Evolutionary conservation across 2,797 vertebrate genomes (phyloP), one percentile per base, ranked within the genome.

Genomic region (Sebastes minor): DNA sequence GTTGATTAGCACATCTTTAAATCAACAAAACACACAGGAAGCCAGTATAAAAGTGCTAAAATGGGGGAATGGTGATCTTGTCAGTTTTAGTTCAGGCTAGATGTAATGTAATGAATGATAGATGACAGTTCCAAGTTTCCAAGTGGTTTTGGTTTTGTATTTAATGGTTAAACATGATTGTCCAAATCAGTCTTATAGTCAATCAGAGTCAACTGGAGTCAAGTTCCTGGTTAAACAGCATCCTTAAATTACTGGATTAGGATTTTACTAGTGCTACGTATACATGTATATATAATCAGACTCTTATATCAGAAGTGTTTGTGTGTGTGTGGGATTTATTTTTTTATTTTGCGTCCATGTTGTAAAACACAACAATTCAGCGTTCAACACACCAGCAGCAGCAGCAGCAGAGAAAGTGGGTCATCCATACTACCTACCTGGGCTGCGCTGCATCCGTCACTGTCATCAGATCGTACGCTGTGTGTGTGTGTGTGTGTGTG

Each of bases 391-490:
- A 64, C 2, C 56, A 62, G 2, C 65, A 76, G 12, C 65, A 76
- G 46, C 38, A 46, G 53, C 60, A 60, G 53, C 60, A 60, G 66
- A 81, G 62, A 88, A 91, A 89, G 2, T 91, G 83, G 83, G 87
- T 89, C 84, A 86, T 80, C 80, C 27, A 75, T 81, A 67, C 22
- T 76, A 87, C n/a, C 61, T 8, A 49, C 81, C 84, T 84, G 84
- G 1, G 30, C 80, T 76, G 57, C 10, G 7, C 75, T 59, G 74
- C 72, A 88, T 91, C 68, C 16, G 11, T 85, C 84, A 71, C 73
- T 70, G 76, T 85, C 84, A 84, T 33, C 68, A 71, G 10, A 74
- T 83, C 55, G 18, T 25, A 20, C n/a, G 14, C 18, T 57, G 60
- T 57, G 4, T 67, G 75, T 46, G 65, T 53, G 27, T 28, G 27